phyloP scores from a whole-genome alignment of 2,113 vertebrate genomes.

The Forbesichthys agassizii region DNA sequence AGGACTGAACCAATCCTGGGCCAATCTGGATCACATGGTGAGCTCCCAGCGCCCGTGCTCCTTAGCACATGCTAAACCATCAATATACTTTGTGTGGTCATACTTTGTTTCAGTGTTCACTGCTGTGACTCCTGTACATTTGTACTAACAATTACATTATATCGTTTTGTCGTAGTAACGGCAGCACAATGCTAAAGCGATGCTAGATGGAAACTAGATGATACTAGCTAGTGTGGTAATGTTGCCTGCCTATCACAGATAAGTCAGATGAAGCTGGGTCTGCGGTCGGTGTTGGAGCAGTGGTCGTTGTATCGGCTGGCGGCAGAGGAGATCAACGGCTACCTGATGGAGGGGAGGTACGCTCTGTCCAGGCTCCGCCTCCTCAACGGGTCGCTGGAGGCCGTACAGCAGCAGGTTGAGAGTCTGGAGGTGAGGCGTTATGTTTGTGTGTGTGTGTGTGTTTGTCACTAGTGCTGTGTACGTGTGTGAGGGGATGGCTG shows the following conservation, averaged over 20 bases:
- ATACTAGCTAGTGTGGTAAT: not conserved
- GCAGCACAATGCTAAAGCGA: not conserved
- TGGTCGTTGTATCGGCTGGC: slow-evolving; percentile 86
- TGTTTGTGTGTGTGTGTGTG: too few relatives aligned
- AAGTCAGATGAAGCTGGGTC: slow-evolving; percentile 83
- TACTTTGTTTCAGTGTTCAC: not conserved
- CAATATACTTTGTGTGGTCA: not conserved
- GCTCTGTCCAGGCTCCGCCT: slow-evolving; percentile 87
- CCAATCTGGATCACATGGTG: slow-evolving; percentile 88
- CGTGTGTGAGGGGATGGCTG: too few relatives aligned
- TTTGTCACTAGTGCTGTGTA: not conserved
- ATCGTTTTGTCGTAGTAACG: not conserved
- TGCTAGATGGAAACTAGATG: too few relatives aligned
- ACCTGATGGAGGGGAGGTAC: slow-evolving; percentile 90
- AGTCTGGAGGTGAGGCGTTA: slow-evolving; percentile 85
- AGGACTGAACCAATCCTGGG: slow-evolving; percentile 86
- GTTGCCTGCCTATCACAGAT: slow-evolving; percentile 72
- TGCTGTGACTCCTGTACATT: not conserved
- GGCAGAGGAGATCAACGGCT: slow-evolving; percentile 86
- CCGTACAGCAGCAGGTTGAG: slow-evolving; percentile 89
- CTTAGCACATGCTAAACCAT: not conserved
- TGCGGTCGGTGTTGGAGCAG: slow-evolving; percentile 86
- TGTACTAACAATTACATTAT: not conserved
- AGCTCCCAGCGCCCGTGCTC: not conserved
- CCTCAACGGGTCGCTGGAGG: slow-evolving; percentile 91